Conservation (phyloP, 2,113 vertebrate species). For the Strigops habroptila region DNA sequence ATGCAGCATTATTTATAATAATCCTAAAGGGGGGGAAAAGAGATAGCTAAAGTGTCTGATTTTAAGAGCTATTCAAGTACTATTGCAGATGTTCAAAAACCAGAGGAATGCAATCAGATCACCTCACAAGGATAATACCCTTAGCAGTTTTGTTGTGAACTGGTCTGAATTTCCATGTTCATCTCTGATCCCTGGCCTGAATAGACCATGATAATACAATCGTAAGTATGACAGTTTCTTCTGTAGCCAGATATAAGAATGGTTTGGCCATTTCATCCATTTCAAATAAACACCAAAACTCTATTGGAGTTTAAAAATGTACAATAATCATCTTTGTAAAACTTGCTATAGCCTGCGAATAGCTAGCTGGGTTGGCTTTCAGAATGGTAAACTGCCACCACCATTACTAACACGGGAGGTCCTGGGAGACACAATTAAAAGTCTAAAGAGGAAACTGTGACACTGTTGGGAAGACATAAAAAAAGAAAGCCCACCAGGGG, state of each 20-base stretch:
- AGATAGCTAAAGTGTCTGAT: background rate
- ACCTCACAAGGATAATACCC: background rate
- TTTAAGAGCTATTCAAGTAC: background rate
- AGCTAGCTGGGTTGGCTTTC: background rate
- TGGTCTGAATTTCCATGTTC: background rate
- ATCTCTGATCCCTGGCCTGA: background rate
- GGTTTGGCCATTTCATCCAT: background rate
- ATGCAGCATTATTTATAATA: background rate
- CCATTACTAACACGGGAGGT: constrained; percentile 36
- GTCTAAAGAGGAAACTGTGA: constrained; percentile 68
- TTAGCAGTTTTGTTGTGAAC: background rate
- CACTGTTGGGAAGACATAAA: background rate
- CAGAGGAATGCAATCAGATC: background rate
- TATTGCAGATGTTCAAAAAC: background rate
- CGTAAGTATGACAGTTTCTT: background rate
- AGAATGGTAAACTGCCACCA: constrained; percentile 48
- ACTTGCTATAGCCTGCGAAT: constrained; percentile 9
- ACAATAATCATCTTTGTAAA: background rate
- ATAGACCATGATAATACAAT: background rate
- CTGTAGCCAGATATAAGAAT: background rate
- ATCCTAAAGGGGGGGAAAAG: background rate
- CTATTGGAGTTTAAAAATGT: background rate
- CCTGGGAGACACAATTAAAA: constrained; percentile 63
- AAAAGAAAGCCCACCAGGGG: constrained; percentile 34
- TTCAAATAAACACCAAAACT: constrained; percentile 17